phyloP scores from a whole-genome alignment of 2,113 vertebrate genomes.

The Sclerurus mexicanus region DNA sequence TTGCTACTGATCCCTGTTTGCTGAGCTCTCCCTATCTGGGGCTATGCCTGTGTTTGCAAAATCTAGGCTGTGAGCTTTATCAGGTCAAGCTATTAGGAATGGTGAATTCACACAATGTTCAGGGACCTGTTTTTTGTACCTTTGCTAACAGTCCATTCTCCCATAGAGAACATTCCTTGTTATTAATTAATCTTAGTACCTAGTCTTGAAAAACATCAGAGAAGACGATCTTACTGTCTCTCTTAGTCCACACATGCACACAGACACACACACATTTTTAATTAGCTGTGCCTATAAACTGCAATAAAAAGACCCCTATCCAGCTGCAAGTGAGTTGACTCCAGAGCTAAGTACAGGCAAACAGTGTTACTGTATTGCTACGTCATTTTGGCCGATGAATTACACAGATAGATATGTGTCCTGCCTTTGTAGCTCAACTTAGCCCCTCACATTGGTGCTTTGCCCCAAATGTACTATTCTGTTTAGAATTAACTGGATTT shows the following conservation, averaged over 20 bases:
- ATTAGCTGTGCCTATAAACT: background rate
- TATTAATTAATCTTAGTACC: background rate
- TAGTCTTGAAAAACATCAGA: background rate
- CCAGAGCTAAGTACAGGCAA: background rate
- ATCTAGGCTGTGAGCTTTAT: background rate
- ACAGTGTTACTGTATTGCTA: background rate
- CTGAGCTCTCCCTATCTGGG: background rate
- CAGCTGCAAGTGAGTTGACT: background rate
- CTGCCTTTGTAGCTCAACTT: background rate
- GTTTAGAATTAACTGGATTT: background rate
- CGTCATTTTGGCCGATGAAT: fast-evolving
- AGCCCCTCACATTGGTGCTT: background rate
- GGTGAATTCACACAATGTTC: background rate
- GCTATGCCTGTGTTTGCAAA: background rate
- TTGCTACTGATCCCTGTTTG: background rate
- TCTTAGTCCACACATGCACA: background rate
- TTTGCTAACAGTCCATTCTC: background rate
- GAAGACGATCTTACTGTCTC: background rate
- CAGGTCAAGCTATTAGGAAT: background rate
- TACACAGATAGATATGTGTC: background rate
- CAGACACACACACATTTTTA: background rate
- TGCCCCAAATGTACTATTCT: background rate
- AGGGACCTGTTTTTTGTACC: background rate
- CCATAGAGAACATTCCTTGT: background rate
- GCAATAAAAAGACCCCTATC: background rate